phyloP scores from a whole-genome alignment of 2,888 invertebrate species.

The Dicranocentrus wangi region DNA sequence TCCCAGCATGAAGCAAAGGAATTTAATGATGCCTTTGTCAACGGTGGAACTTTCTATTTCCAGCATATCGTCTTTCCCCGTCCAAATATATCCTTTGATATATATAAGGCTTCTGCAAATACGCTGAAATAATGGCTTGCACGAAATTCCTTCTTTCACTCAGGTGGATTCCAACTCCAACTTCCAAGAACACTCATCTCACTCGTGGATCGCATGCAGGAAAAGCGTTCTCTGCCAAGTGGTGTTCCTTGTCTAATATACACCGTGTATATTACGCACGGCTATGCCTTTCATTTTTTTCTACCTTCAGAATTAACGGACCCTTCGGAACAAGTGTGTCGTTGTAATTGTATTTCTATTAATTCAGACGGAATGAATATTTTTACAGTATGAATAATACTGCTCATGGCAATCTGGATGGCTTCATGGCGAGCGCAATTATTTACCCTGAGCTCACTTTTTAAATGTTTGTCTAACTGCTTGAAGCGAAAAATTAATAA shows the following conservation, averaged over 20 bases:
- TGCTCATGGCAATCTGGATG: not conserved
- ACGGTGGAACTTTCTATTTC: not conserved
- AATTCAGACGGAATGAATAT: too few species aligned
- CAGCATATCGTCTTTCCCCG: not conserved
- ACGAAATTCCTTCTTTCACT: not conserved
- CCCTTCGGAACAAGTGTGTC: too few species aligned
- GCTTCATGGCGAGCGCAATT: slow-evolving; percentile 13
- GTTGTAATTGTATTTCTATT: too few species aligned
- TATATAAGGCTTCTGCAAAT: not conserved
- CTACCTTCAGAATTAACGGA: too few species aligned
- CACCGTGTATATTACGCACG: too few species aligned
- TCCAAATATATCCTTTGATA: not conserved
- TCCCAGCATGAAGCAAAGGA: not conserved
- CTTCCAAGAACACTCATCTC: too few species aligned
- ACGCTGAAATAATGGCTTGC: slow-evolving; percentile 7
- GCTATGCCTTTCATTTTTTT: too few species aligned
- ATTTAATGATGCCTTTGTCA: not conserved
- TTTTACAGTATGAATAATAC: not conserved
- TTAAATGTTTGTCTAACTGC: slow-evolving; percentile 11
- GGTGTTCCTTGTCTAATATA: too few species aligned
- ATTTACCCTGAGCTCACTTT: slow-evolving; percentile 10
- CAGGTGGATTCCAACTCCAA: slow-evolving; percentile 12
- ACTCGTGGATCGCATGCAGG: not conserved
- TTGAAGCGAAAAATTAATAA: slow-evolving; percentile 24
- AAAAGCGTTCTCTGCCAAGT: not conserved